A percentile compares a stretch with the other conserved stretches of the same genome.
Evolutionary conservation across 2,888 invertebrate species (phyloP).

Genomic region (Synergus gifuensis): DNA sequence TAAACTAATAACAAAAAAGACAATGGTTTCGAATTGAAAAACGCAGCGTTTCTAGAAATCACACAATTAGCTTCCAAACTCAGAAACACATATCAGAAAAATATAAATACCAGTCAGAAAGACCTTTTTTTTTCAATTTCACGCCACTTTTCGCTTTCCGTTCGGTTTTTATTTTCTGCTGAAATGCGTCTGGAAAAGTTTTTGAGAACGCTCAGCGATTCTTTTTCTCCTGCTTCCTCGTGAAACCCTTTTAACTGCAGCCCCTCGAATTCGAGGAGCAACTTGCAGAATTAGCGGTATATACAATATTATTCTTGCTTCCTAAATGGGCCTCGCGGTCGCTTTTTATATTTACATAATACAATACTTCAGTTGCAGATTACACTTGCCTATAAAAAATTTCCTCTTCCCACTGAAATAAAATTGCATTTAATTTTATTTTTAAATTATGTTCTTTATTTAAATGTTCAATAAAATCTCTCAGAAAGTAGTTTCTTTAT

Average conservation of each 20-base stretch:
- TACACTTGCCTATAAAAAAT: conserved; percentile 15
- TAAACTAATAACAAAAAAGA: conserved; percentile 74
- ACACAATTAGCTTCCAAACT: conserved; percentile 4
- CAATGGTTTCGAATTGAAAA: conserved; percentile 50
- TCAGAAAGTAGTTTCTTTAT: too few species aligned
- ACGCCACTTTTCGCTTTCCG: conserved; percentile 8
- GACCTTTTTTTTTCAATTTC: conserved; percentile 6
- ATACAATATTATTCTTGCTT: conserved; percentile 44
- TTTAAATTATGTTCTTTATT: too few species aligned
- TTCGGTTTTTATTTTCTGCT: not conserved
- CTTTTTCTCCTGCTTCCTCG: conserved; percentile 9
- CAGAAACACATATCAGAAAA: not conserved
- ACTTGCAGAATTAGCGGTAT: conserved; percentile 38
- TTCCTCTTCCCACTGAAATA: not conserved
- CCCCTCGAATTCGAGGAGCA: conserved; percentile 22
- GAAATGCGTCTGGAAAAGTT: not conserved
- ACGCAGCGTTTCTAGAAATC: conserved; percentile 49
- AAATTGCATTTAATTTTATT: not conserved
- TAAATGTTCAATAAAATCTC: not conserved
- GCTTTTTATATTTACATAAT: conserved; percentile 41
- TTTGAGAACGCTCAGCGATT: conserved; percentile 11
- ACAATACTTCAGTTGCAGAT: conserved; percentile 17
- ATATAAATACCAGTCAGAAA: not conserved
- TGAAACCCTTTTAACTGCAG: conserved; percentile 32
- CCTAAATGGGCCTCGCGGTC: conserved; percentile 46